phyloP scores from a whole-genome alignment of 2,113 vertebrate genomes.

The Hemiscyllium ocellatum region DNA sequence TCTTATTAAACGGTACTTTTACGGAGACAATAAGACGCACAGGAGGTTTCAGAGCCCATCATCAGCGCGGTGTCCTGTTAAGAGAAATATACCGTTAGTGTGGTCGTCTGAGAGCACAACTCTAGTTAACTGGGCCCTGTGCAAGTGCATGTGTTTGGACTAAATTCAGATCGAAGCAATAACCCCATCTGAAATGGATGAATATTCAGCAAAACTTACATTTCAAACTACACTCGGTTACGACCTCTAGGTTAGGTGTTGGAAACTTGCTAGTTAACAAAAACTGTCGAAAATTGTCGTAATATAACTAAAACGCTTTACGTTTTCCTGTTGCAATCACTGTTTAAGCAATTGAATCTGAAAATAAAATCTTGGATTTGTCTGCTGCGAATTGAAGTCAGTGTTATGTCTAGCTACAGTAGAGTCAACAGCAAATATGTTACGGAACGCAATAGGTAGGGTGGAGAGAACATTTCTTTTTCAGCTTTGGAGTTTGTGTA shows the following conservation, averaged over 20 bases:
- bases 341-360: background rate
- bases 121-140: too few relatives aligned
- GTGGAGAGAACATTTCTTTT: background rate
- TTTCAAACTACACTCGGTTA: background rate
- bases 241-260: background rate
- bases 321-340: background rate
- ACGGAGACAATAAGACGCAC: background rate
- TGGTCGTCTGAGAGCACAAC: too few relatives aligned
- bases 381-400: constrained; percentile 37
- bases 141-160: too few relatives aligned
- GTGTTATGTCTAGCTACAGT: constrained; percentile 42
- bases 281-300: background rate
- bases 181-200: background rate
- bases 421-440: background rate
- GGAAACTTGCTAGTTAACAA: background rate
- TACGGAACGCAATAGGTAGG: background rate
- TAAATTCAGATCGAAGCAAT: too few relatives aligned
- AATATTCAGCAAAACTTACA: background rate
- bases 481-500: background rate
- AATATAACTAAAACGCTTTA: background rate
- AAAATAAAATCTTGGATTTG: constrained; percentile 42
- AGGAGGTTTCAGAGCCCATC: background rate
- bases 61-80: background rate
- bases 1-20: constrained; percentile 7
- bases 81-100: background rate